phyloP scores from a whole-genome alignment of 2,888 invertebrate genomes.

The Metalampra italica region DNA sequence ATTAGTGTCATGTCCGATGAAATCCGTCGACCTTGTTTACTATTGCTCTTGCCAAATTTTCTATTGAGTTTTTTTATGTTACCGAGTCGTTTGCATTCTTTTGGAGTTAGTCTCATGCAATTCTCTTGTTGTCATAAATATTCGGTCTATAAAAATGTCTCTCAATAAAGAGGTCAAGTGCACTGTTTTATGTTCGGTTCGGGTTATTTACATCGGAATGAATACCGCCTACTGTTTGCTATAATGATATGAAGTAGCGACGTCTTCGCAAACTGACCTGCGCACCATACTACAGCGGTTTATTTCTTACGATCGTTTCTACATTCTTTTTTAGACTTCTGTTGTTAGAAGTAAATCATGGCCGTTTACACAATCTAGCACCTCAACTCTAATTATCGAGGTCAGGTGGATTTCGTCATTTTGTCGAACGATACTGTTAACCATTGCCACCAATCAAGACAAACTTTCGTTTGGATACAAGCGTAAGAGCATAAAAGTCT shows the following conservation, averaged over 20 bases:
- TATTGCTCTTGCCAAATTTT: conserved; percentile 30
- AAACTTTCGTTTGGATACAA: conserved; percentile 2
- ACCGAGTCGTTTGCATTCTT: conserved; percentile 3
- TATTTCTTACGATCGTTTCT: background rate
- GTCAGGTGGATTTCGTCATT: conserved; percentile 25
- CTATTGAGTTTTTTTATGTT: conserved; percentile 19
- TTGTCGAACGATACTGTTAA: conserved; percentile 5
- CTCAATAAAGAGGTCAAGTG: conserved; percentile 61
- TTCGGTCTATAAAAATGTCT: conserved; percentile 45
- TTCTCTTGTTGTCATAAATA: conserved; percentile 26
- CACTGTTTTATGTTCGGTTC: conserved; percentile 33
- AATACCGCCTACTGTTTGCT: conserved; percentile 29
- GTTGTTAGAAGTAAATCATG: conserved; percentile 21
- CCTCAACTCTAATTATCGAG: conserved; percentile 22
- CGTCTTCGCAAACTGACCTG: conserved; percentile 41
- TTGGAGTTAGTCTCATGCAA: conserved; percentile 22
- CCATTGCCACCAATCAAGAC: conserved; percentile 5
- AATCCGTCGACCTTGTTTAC: conserved; percentile 26
- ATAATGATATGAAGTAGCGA: conserved; percentile 22
- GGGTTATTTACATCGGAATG: conserved; percentile 35
- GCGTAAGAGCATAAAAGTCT: background rate
- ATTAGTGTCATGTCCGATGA: conserved; percentile 8
- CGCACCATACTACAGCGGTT: conserved; percentile 19
- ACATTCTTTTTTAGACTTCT: background rate
- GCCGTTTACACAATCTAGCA: conserved; percentile 27